These are phyloP conservation scores for Macrophya annulata DNA, from an alignment of 2,888 invertebrate species.

Conservation along the genomic window DNA sequence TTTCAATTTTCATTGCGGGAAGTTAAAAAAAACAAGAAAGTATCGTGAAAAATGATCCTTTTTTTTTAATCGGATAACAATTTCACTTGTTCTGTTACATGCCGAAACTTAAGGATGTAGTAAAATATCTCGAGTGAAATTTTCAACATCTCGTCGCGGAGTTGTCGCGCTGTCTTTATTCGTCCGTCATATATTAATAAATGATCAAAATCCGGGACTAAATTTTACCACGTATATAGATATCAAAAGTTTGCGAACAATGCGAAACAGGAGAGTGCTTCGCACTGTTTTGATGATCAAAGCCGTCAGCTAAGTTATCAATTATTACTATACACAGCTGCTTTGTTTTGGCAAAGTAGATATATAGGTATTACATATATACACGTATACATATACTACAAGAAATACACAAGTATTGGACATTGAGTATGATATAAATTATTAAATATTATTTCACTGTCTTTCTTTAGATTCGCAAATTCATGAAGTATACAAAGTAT, in stretches of 20 bases:
- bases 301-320: conserved; percentile 1
- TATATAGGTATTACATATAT: too few relatives aligned
- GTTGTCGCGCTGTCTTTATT: background rate
- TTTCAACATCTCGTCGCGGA: too few relatives aligned
- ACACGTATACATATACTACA: background rate
- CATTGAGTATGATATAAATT: background rate
- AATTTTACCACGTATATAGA: background rate
- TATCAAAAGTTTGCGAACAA: conserved; percentile 4
- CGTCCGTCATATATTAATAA: background rate
- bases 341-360: background rate
- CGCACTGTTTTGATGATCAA: conserved; percentile 1
- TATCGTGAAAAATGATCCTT: too few relatives aligned
- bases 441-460: conserved; percentile 4
- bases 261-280: background rate
- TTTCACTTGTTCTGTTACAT: background rate
- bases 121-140: background rate
- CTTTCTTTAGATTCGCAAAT: background rate
- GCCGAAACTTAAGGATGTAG: too few relatives aligned
- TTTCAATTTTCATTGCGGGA: too few relatives aligned
- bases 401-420: background rate
- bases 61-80: background rate
- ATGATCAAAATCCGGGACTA: background rate
- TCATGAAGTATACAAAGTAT: too few relatives aligned
- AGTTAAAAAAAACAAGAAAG: too few relatives aligned
- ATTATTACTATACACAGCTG: background rate